Evolutionary conservation across 1,140 invertebrate species (phyloP).

Genomic region (Drosophila miranda): DNA sequence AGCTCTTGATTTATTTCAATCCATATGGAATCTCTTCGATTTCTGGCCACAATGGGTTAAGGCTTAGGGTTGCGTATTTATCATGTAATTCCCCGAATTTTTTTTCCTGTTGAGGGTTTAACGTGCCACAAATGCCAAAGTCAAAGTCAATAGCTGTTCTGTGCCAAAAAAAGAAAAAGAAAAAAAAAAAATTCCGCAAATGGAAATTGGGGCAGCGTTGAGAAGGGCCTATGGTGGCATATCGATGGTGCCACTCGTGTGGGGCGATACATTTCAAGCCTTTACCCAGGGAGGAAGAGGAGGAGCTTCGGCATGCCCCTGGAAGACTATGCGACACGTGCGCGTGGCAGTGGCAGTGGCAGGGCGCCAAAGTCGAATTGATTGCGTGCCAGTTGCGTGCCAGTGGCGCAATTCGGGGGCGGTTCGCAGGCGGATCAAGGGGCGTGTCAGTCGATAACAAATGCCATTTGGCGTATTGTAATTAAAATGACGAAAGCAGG

Average conservation of each 20-base stretch:
- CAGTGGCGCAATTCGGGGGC: constrained; percentile 46
- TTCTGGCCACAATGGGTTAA: constrained; percentile 30
- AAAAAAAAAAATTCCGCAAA: constrained; percentile 8
- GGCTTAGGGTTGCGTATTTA: constrained; percentile 55
- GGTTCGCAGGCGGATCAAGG: constrained; percentile 10
- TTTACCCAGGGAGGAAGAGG: background rate
- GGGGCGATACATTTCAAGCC: constrained; percentile 29
- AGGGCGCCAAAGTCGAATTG: constrained; percentile 61
- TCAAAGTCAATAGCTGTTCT: constrained; percentile 47
- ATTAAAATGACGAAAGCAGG: constrained; percentile 71
- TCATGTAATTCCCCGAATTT: constrained; percentile 47
- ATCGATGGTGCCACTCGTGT: constrained; percentile 32
- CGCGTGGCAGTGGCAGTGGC: constrained; percentile 27
- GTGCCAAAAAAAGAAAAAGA: constrained; percentile 20
- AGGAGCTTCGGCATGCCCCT: background rate
- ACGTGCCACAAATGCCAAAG: constrained; percentile 52
- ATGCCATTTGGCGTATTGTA: constrained; percentile 56
- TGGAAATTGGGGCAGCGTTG: constrained; percentile 17
- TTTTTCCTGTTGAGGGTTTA: constrained; percentile 1
- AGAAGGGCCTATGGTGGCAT: constrained; percentile 7
- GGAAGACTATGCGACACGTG: constrained; percentile 38
- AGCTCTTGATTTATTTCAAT: constrained; percentile 31
- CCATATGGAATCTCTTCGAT: constrained; percentile 30
- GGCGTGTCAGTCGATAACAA: constrained; percentile 41
- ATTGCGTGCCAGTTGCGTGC: constrained; percentile 70